phyloP scores from a whole-genome alignment of 2,797 vertebrate genomes.

The Triplophysa bombifrons region DNA sequence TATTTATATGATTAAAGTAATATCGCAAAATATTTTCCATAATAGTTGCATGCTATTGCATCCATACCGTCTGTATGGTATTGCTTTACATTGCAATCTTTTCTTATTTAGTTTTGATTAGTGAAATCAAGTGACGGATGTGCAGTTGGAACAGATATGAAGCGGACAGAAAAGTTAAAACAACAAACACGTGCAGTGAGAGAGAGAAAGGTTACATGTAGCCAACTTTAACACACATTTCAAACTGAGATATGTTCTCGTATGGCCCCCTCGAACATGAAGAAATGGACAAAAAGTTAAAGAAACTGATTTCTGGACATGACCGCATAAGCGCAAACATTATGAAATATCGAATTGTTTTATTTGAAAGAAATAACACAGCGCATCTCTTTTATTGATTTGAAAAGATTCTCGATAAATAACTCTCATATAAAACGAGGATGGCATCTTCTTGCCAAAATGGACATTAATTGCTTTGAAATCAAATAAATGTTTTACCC shows the following conservation, averaged over 20 bases:
- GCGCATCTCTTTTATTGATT: background rate
- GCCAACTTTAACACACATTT: background rate
- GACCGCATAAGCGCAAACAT: background rate
- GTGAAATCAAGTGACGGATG: background rate
- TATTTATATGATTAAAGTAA: background rate
- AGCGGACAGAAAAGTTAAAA: background rate
- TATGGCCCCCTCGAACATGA: background rate
- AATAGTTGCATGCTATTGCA: background rate
- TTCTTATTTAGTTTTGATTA: background rate
- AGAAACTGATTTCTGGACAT: background rate
- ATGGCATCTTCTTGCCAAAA: slow-evolving; percentile 20
- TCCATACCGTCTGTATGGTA: background rate
- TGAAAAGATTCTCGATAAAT: background rate
- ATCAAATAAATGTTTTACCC: slow-evolving; percentile 71
- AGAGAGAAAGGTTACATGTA: background rate
- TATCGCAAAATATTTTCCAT: background rate
- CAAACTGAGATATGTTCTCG: background rate
- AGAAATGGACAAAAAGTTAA: background rate
- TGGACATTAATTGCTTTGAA: slow-evolving; percentile 15
- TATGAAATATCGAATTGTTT: too few relatives aligned
- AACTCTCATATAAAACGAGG: background rate
- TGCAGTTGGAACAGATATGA: background rate
- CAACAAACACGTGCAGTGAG: background rate
- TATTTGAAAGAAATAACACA: background rate
- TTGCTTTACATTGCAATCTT: background rate